A percentile compares a stretch with the other conserved stretches of the same genome.
phyloP scores from a whole-genome alignment of 1,140 invertebrate genomes.

The Microplitis demolitor region DNA sequence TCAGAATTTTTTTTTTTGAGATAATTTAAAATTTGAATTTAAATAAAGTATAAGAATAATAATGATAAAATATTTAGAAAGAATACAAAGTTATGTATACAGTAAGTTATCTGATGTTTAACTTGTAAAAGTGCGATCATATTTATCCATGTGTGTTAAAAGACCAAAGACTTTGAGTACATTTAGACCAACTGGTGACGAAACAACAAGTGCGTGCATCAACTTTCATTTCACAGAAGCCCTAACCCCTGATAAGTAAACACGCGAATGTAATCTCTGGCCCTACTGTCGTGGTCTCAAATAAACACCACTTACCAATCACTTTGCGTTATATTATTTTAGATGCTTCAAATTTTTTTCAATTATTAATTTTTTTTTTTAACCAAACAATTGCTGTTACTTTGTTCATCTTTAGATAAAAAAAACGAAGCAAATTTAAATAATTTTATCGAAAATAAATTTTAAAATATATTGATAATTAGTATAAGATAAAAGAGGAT shows the following conservation, averaged over 20 bases:
- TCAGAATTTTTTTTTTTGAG: too few species aligned
- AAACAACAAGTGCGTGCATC: conserved; percentile 43
- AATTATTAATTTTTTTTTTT: background rate
- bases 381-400: background rate
- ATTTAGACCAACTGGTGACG: conserved; percentile 35
- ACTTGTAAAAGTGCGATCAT: background rate
- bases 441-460: background rate
- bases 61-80: too few species aligned
- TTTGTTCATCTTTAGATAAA: background rate
- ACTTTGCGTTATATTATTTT: background rate
- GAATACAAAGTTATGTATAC: background rate
- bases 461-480: too few species aligned
- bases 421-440: background rate
- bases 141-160: background rate
- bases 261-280: conserved; percentile 17
- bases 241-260: conserved; percentile 8
- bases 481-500: too few species aligned
- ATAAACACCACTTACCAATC: background rate
- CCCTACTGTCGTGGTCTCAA: background rate
- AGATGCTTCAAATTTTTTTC: background rate
- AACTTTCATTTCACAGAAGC: background rate
- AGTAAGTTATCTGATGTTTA: background rate
- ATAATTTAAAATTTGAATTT: too few species aligned
- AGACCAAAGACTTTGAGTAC: background rate
- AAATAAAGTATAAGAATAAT: too few species aligned